Percentiles rank a stretch among this genome's conserved stretches.
These are phyloP conservation scores for Apodemus sylvaticus DNA, from an alignment of 2,113 vertebrate genomes.

Conservation along the genomic window DNA sequence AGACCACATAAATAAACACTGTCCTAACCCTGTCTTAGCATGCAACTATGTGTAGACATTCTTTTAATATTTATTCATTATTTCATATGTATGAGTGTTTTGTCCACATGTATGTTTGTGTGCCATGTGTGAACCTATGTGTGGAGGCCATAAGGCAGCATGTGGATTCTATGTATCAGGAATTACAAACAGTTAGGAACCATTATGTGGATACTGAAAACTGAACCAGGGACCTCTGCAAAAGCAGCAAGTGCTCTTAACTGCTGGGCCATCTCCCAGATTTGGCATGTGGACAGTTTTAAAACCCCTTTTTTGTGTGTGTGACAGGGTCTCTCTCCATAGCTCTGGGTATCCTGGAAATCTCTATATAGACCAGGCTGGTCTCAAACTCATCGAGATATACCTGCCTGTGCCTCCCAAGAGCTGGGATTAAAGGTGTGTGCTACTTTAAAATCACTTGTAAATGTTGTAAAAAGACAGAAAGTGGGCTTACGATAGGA, in stretches of 20 bases:
- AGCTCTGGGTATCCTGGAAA: neutral
- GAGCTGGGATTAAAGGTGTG: neutral
- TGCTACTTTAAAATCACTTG: neutral
- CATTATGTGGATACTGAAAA: neutral
- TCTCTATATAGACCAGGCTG: neutral
- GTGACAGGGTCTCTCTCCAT: neutral
- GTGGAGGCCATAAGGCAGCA: neutral
- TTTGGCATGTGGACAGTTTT: neutral
- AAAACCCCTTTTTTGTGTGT: neutral
- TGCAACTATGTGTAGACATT: neutral
- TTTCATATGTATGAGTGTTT: neutral
- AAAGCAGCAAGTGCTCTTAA: neutral
- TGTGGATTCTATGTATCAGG: neutral
- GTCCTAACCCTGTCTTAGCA: neutral
- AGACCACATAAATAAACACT: neutral
- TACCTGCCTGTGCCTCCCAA: neutral
- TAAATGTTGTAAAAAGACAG: neutral
- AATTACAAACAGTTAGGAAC: neutral
- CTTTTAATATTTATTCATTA: neutral
- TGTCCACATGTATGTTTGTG: neutral
- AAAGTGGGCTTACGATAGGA: neutral
- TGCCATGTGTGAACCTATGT: neutral
- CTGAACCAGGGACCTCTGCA: neutral
- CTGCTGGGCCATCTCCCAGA: neutral
- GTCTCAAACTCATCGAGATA: neutral